Conservation (phyloP, 2,113 vertebrate genomes). For the Microtus richardsoni region DNA sequence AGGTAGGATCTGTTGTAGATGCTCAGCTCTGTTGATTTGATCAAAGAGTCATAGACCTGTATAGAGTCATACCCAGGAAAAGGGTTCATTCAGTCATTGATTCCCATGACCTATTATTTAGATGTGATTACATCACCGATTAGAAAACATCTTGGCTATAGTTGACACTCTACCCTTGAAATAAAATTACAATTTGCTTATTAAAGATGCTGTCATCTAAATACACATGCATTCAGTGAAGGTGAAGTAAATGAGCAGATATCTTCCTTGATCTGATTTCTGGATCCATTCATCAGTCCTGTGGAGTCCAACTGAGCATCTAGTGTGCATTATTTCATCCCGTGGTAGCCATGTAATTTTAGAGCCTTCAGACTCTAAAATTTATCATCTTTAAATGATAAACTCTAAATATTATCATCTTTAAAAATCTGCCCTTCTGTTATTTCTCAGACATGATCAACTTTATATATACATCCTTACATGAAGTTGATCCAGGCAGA, state of each 20-base stretch:
- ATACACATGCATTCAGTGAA: background rate
- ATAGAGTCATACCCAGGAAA: background rate
- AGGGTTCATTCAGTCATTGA: background rate
- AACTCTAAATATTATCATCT: background rate
- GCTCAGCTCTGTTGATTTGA: background rate
- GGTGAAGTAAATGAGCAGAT: background rate
- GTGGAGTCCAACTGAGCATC: background rate
- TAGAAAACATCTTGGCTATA: background rate
- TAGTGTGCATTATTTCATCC: background rate
- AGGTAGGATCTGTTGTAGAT: background rate
- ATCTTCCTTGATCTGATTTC: background rate
- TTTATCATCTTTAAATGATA: background rate
- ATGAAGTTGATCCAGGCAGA: background rate
- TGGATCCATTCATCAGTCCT: background rate
- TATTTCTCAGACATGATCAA: background rate
- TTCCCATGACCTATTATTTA: background rate
- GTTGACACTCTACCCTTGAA: background rate
- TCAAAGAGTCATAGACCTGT: background rate
- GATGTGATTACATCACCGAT: background rate
- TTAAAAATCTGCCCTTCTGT: background rate
- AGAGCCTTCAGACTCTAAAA: background rate
- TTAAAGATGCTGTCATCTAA: constrained; percentile 3
- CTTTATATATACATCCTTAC: constrained; percentile 18
- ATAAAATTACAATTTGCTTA: constrained; percentile 26
- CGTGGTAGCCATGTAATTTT: background rate